Conservation (phyloP, 1,140 invertebrate species). For the Dolichoris vasculosae region DNA sequence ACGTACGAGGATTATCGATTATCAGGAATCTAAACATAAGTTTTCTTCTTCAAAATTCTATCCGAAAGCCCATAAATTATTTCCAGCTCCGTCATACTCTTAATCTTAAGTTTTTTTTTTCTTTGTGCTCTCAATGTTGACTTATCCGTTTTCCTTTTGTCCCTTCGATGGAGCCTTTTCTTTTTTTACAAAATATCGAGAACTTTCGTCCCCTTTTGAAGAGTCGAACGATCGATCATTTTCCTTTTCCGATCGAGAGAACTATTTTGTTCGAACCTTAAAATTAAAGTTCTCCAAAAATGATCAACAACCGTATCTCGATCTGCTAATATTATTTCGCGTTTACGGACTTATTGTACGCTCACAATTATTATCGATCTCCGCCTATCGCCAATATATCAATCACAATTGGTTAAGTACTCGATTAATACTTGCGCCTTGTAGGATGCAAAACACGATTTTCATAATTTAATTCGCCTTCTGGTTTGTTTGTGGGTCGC, state of each 20-base stretch:
- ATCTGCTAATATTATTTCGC: constrained; percentile 19
- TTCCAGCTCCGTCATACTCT: not conserved
- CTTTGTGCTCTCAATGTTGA: constrained; percentile 16
- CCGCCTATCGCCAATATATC: constrained; percentile 40
- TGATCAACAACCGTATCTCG: constrained; percentile 27
- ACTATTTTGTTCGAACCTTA: not conserved
- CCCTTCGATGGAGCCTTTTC: constrained; percentile 22
- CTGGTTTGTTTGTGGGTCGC: constrained; percentile 5
- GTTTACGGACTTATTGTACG: constrained; percentile 46
- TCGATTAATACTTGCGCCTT: constrained; percentile 43
- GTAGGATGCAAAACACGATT: constrained; percentile 33
- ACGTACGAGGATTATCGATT: constrained; percentile 42
- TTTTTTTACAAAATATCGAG: constrained; percentile 41
- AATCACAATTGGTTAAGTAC: constrained; percentile 50
- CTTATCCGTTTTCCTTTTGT: constrained; percentile 7
- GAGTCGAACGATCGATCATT: constrained; percentile 1
- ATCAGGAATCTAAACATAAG: constrained; percentile 38
- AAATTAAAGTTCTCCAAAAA: constrained; percentile 6
- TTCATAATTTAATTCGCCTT: constrained; percentile 22
- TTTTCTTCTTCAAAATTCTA: constrained; percentile 9
- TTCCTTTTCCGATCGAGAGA: not conserved
- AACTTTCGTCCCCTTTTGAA: not conserved
- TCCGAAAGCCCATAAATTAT: constrained; percentile 38
- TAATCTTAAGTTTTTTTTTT: constrained; percentile 1
- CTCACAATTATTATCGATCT: constrained; percentile 52